Percentiles rank a stretch among this genome's conserved stretches.
These are phyloP conservation scores for Prenolepis imparis DNA, from an alignment of 2,888 invertebrate species.

Conservation along the genomic window DNA sequence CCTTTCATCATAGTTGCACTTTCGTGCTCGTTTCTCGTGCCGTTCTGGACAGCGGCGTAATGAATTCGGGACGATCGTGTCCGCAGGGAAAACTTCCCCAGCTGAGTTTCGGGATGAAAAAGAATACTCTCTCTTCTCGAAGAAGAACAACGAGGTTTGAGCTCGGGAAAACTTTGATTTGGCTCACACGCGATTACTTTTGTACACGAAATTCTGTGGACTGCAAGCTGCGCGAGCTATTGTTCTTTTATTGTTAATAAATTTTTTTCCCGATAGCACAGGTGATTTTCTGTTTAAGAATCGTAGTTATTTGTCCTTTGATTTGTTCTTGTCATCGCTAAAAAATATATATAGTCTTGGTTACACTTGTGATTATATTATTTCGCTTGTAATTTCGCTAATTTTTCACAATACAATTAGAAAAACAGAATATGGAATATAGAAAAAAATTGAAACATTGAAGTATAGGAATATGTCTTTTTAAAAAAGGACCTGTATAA, in stretches of 20 bases:
- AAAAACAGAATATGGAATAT: neutral
- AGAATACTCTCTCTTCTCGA: conserved; percentile 68
- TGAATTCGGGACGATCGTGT: conserved; percentile 69
- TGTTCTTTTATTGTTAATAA: conserved; percentile 28
- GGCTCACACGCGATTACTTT: conserved; percentile 67
- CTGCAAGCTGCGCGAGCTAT: conserved; percentile 9
- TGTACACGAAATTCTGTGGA: conserved; percentile 51
- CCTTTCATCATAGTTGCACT: neutral
- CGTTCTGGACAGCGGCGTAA: conserved; percentile 56
- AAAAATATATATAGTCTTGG: neutral
- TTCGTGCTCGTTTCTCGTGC: conserved; percentile 31
- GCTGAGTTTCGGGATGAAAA: conserved; percentile 62
- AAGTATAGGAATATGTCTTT: neutral
- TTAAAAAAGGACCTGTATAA: neutral
- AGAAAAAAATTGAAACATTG: neutral
- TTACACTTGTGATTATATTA: neutral
- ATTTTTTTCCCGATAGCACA: neutral
- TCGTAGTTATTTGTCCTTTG: neutral
- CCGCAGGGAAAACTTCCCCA: conserved; percentile 62
- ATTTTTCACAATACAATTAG: neutral
- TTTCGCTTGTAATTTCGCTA: neutral
- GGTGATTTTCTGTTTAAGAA: neutral
- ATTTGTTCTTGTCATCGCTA: neutral
- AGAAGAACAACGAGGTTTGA: conserved; percentile 52
- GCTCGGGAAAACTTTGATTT: conserved; percentile 70